phyloP scores from a whole-genome alignment of 1,140 invertebrate genomes.

The Stratiolaelaps scimitus region DNA sequence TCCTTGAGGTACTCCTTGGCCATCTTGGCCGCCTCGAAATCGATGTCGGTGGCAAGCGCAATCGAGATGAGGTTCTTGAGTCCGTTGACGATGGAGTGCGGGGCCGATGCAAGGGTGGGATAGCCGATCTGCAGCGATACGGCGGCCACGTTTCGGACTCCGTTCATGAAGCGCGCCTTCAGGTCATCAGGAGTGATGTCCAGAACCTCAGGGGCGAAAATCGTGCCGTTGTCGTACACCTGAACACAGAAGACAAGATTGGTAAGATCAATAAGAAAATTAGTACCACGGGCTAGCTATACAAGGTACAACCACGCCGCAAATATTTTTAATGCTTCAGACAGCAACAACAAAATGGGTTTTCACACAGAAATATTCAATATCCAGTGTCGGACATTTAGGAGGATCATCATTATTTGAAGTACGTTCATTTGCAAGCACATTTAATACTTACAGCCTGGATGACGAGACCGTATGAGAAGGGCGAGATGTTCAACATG shows the following conservation, averaged over 20 bases:
- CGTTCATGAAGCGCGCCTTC: constrained; percentile 71
- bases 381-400: no score
- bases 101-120: constrained; percentile 87
- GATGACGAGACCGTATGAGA: constrained; percentile 92
- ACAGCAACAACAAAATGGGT: no score
- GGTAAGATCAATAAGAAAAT: no score
- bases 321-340: no score
- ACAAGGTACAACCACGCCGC: no score
- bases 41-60: constrained; percentile 84
- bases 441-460: constrained; percentile 40
- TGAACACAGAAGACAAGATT: constrained; percentile 25
- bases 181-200: constrained; percentile 97
- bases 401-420: neutral
- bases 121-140: constrained; percentile 85
- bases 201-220: constrained; percentile 88
- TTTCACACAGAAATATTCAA: no score
- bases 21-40: constrained; percentile 82
- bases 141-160: constrained; percentile 85
- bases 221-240: constrained; percentile 96
- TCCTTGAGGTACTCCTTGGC: constrained; percentile 55
- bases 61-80: constrained; percentile 96
- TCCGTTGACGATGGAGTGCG: constrained; percentile 92
- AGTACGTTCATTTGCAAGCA: neutral
- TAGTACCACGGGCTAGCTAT: no score
- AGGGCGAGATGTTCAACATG: constrained; percentile 99